Evolutionary conservation across 2,797 vertebrate species (phyloP), one percentile per base, ranked within the genome.

Genomic region (Myripristis murdjan): DNA sequence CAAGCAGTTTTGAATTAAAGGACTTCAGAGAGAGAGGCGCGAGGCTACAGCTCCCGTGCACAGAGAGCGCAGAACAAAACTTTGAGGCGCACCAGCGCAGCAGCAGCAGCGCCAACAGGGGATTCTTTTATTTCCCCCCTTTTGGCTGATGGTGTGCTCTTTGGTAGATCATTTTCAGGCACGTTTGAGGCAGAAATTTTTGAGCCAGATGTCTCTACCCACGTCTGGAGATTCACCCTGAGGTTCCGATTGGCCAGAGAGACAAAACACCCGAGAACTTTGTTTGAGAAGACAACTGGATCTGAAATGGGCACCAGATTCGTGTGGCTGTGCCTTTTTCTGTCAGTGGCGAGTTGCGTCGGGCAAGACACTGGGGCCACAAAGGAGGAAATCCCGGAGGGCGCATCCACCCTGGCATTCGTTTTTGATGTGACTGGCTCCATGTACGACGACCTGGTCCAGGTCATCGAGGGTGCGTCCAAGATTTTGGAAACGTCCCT

Each of bases 381-480:
- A 0, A 78, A 86, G 44, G 81, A 95, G 77, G 94, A 92, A 22
- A 95, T 96, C 79, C 97, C 97, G 2, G 96, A 98, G 85, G 98
- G 97, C 41, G 97, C 97, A 46, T 98, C 98, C 63, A 99, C 98
- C 28, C 90, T 99, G 89, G 96, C 97, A 0, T 99, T 99, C 87
- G 98, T 99, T 22, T 99, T 99, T 68, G 98, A 99, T 75, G 98
- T 99, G 52, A 99, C 98, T 46, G 98, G 98, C 35, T 99, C 98
- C 87, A 99, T 99, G 98, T 99, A 99, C 69, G 98, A 99, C 70
- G 98, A 99, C 79, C 87, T 99, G 83, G 97, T 98, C 60, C 98
- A 99, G 90, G 98, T 99, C 6, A 98, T 99, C 70, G 97, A 99
- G 81, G 98, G 98, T 8, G 98, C 98, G 2, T 99, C 98, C 70